Conservation (phyloP, 2,888 invertebrate species). For the Endomychus coccineus region DNA sequence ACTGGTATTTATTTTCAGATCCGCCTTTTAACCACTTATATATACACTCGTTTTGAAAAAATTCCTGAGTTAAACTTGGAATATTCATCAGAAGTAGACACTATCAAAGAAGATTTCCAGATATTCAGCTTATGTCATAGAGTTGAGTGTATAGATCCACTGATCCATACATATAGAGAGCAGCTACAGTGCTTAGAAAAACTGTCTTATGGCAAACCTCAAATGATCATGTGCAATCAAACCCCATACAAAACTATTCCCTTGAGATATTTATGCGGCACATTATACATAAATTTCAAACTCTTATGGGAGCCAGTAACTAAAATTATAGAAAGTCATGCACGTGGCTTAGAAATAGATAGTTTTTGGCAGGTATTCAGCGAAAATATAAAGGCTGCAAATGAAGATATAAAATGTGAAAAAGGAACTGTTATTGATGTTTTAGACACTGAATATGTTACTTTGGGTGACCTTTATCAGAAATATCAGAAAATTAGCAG, state of each 20-base stretch:
- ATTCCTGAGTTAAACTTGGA: conserved; percentile 46
- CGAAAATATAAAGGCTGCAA: conserved; percentile 50
- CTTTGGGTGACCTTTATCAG: conserved; percentile 27
- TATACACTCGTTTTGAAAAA: conserved; percentile 61
- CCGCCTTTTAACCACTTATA: conserved; percentile 64
- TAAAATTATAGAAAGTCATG: conserved; percentile 68
- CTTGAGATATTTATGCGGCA: conserved; percentile 72
- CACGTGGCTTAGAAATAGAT: conserved; percentile 51
- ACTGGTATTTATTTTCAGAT: conserved; percentile 44
- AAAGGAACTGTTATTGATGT: conserved; percentile 17
- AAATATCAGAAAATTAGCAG: conserved; percentile 41
- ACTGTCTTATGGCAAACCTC: conserved; percentile 57
- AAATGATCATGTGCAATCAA: conserved; percentile 46
- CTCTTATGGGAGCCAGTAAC: conserved; percentile 80
- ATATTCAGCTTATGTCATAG: conserved; percentile 61
- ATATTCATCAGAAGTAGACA: conserved; percentile 33
- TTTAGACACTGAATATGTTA: conserved; percentile 13
- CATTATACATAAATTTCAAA: conserved; percentile 79
- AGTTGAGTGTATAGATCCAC: conserved; percentile 63
- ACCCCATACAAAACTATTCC: conserved; percentile 57
- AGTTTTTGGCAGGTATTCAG: conserved; percentile 69
- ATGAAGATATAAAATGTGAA: conserved; percentile 42
- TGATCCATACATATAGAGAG: conserved; percentile 72
- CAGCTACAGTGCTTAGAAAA: conserved; percentile 68
- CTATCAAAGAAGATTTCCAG: conserved; percentile 45